Evolutionary conservation across 2,888 invertebrate species (phyloP), one percentile per base, ranked within the genome.

Genomic region (Tiphia femorata): DNA sequence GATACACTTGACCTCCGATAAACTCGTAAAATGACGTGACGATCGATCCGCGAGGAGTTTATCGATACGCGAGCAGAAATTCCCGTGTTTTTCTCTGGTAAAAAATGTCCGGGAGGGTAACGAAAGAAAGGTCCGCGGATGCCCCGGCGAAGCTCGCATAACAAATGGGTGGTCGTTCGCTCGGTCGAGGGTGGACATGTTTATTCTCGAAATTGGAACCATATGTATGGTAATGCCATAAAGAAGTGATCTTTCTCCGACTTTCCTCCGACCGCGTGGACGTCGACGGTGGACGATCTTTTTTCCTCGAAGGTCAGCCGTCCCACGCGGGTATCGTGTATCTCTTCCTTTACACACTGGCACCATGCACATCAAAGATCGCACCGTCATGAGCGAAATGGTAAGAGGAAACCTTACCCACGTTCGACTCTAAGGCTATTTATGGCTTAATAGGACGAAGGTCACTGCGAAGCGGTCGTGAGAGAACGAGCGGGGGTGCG

Each of bases 361-460:
- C 12, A 14, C 23, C 44, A 44, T 19, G n/a, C 37, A 27, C 41
- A 41, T 49, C 42, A 38, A 46, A 43, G 50, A 19, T 53, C 42
- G 30, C 25, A 29, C 8, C 19, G 33, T 14, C 30, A 19, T 7
- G n/a, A 37, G 46, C 47, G 27, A 58, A 63, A 54, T 40, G 49
- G 44, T 47, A 46, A 56, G 52, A 33, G 33, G 33, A 66, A 64
- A 58, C 49, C 50, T 59, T 58, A 61, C 46, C 58, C 64, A 41
- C 17, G 38, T 20, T 46, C 29, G 20, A 16, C 51, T 37, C 49
- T 20, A 21, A 17, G 29, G 30, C 42, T 57, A 67, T 70, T 70
- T 64, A 71, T 53, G 54, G 42, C 44, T 67, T 58, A 62, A 65
- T 59, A 58, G 55, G 44, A 58, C 49, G 57, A 71, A 68, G 61